phyloP scores from a whole-genome alignment of 37 sponge, comb jelly and placozoan species.

The Beroe forskalii region DNA sequence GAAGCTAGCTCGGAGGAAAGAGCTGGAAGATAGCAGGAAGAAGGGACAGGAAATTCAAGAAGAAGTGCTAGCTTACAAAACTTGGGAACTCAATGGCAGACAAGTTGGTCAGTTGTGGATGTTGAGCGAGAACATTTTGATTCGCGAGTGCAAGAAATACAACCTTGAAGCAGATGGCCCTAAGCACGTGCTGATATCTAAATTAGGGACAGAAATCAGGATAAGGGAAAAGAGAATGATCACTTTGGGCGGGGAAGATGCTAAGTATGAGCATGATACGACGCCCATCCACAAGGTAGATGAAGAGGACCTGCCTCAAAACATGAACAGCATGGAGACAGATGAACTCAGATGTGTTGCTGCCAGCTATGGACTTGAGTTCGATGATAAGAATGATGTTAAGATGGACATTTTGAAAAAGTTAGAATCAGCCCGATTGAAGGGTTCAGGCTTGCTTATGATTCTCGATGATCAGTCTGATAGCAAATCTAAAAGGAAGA shows the following conservation, averaged over 20 bases:
- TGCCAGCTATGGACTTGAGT: conserved; percentile 52
- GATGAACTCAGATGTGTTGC: conserved; percentile 57
- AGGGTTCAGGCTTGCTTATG: conserved; percentile 41
- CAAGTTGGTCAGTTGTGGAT: conserved; percentile 60
- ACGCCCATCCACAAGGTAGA: conserved; percentile 57
- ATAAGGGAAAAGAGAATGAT: background rate
- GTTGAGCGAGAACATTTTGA: conserved; percentile 32
- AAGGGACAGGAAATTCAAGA: conserved; percentile 21
- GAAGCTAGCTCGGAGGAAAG: background rate
- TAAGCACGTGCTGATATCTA: conserved; percentile 21
- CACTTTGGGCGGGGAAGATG: conserved; percentile 30
- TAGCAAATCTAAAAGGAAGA: background rate
- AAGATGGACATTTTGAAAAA: conserved; percentile 57
- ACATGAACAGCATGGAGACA: conserved; percentile 31
- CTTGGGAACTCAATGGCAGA: conserved; percentile 50
- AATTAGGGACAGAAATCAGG: conserved; percentile 17
- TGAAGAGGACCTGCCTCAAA: conserved; percentile 15
- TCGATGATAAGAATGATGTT: conserved; percentile 42
- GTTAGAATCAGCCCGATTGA: conserved; percentile 41
- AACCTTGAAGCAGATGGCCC: conserved; percentile 30
- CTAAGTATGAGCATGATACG: background rate
- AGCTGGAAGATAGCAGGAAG: background rate
- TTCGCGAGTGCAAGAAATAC: conserved; percentile 14
- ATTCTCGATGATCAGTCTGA: conserved; percentile 46
- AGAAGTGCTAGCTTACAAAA: conserved; percentile 41